phyloP scores from a whole-genome alignment of 2,113 vertebrate genomes.

The Neolamprologus longior region DNA sequence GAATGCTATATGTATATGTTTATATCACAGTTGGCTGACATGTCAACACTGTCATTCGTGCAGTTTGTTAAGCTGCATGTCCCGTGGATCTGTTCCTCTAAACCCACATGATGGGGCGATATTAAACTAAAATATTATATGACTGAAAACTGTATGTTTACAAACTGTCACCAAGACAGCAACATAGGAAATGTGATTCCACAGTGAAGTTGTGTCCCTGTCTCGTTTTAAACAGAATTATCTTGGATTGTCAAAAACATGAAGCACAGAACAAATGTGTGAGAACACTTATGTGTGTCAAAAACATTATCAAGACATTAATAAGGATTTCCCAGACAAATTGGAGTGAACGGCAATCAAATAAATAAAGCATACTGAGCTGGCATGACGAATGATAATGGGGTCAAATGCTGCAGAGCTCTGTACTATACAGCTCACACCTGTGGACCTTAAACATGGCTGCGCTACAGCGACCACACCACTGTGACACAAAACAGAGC shows the following conservation, averaged over 20 bases:
- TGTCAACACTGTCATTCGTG: not conserved
- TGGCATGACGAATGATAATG: conserved; percentile 6
- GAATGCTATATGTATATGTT: not conserved
- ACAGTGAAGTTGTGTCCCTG: fast-evolving
- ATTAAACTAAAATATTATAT: not conserved
- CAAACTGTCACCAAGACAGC: not conserved
- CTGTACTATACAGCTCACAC: conserved; percentile 42
- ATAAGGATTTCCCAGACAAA: not conserved
- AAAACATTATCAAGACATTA: not conserved
- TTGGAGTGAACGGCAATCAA: not conserved
- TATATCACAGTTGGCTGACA: not conserved
- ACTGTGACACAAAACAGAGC: conserved; percentile 49
- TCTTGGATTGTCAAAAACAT: not conserved
- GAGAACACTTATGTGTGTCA: not conserved
- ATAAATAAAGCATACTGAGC: not conserved
- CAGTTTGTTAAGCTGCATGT: not conserved
- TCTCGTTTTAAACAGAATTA: not conserved
- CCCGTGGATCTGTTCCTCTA: fast-evolving
- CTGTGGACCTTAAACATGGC: conserved; percentile 27
- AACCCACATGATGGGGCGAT: not conserved
- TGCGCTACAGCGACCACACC: not conserved
- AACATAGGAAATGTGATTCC: not conserved
- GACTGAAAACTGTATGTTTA: not conserved
- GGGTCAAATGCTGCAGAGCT: conserved; percentile 32
- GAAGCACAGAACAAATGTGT: not conserved